A percentile compares a stretch with the other conserved stretches of the same genome.
These are phyloP conservation scores for Lasioglossum figueresi DNA, from an alignment of 2,888 invertebrate species.

Conservation along the genomic window DNA sequence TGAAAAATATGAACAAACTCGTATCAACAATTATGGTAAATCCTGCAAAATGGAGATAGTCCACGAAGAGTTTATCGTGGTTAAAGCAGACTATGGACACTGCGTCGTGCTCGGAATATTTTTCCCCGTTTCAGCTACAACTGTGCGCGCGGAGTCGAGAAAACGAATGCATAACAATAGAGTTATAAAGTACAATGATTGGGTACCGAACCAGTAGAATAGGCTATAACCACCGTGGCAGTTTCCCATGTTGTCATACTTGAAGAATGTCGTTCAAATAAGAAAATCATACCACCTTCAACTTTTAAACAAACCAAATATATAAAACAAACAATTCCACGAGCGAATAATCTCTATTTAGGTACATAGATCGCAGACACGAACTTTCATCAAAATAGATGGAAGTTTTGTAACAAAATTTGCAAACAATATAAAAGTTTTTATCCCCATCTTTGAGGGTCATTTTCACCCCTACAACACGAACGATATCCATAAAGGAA, in stretches of 20 bases:
- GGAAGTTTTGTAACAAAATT: too few species aligned
- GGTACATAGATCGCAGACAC: too few species aligned
- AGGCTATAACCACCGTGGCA: slow-evolving; percentile 5
- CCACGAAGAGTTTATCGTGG: neutral
- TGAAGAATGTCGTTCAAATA: neutral
- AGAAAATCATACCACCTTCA: neutral
- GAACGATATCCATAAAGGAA: too few species aligned
- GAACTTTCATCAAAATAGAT: too few species aligned
- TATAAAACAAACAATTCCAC: too few species aligned
- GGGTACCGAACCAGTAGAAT: neutral
- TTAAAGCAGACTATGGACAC: neutral
- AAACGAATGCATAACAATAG: slow-evolving; percentile 5
- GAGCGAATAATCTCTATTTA: too few species aligned
- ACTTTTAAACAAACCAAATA: too few species aligned
- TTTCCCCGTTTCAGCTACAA: neutral
- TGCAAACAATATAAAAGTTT: too few species aligned
- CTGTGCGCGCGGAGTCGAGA: neutral
- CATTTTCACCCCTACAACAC: too few species aligned
- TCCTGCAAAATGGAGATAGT: neutral
- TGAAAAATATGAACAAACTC: neutral
- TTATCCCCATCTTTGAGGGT: too few species aligned
- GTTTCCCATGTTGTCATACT: neutral
- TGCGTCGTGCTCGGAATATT: neutral
- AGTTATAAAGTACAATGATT: slow-evolving; percentile 18
- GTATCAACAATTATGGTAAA: neutral